A percentile compares a stretch with the other conserved stretches of the same genome.
Conservation (phyloP, 2,113 vertebrate species). For the Platycercus adscitus region DNA sequence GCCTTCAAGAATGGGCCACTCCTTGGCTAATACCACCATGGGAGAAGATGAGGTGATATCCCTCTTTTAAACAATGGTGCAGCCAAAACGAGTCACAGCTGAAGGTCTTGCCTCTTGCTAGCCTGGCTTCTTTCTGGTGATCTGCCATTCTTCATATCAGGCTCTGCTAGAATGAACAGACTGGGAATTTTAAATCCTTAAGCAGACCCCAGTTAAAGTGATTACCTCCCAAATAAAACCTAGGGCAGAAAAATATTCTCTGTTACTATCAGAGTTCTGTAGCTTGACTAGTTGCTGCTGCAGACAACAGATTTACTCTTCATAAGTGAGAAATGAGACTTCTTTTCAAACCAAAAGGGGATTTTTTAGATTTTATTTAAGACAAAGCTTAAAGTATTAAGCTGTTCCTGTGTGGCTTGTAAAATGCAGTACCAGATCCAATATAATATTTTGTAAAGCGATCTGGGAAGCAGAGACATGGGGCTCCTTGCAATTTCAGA, state of each 20-base stretch:
- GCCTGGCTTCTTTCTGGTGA: neutral
- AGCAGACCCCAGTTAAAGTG: neutral
- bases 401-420: neutral
- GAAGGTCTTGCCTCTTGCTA: neutral
- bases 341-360: neutral
- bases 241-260: neutral
- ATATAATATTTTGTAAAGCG: neutral
- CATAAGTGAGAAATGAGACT: neutral
- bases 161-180: neutral
- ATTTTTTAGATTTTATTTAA: neutral
- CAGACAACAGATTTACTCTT: neutral
- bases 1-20: neutral
- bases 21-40: neutral
- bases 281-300: neutral
- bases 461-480: neutral
- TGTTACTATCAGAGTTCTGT: neutral
- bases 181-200: neutral
- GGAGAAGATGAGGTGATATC: neutral
- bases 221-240: neutral
- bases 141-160: neutral
- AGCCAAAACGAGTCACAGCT: neutral
- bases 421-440: neutral
- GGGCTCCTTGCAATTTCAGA: neutral
- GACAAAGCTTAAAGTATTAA: neutral
- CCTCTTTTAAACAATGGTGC: neutral